Evolutionary conservation across 2,113 vertebrate species (phyloP), one percentile per base, ranked within the genome.

Genomic region (Cebus imitator): DNA sequence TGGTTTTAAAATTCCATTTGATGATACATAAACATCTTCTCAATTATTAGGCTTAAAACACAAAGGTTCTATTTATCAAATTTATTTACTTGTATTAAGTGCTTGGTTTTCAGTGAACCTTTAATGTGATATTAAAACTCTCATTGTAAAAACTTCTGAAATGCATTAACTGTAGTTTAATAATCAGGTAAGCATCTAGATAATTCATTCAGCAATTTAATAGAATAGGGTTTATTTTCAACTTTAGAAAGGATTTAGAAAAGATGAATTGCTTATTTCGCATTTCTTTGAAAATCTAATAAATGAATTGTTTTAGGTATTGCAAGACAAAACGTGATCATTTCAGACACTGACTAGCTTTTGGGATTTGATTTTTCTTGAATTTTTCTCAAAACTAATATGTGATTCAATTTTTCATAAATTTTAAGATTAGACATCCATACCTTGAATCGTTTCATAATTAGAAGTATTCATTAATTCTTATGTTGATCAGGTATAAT

Each of bases 151-250:
- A 91, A 13, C 61, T 23, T 58, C 40, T 64, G 12, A 50, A 17
- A 76, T 72, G 2, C 17, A 86, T 88, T 94, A 95, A 23, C 35
- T 48, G 17, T 5, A 73, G 1, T 35, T 83, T 72, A 92, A 72
- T 85, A 75, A 82, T 75, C 12, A 91, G n/a, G 14, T 87, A 96
- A 61, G 25, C 20, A 87, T 78, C 40, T 61, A 16, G 11, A 94
- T 52, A 75, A 32, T 27, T 94, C 57, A 76, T 81, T 93, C 89
- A 82, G 8, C 82, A 89, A 84, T 91, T 58, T 87, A 89, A 89
- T 89, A 85, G 23, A 87, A 82, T 58, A 73, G 9, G 1, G 21
- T 88, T 48, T 91, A 48, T 72, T 93, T 73, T 43, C n/a, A 93
- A 35, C 8, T 73, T 35, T 12, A 86, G 50, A 45, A 85, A 57